These are phyloP conservation scores for Aegithalos caudatus DNA, from an alignment of 2,113 vertebrate species.

Conservation along the genomic window DNA sequence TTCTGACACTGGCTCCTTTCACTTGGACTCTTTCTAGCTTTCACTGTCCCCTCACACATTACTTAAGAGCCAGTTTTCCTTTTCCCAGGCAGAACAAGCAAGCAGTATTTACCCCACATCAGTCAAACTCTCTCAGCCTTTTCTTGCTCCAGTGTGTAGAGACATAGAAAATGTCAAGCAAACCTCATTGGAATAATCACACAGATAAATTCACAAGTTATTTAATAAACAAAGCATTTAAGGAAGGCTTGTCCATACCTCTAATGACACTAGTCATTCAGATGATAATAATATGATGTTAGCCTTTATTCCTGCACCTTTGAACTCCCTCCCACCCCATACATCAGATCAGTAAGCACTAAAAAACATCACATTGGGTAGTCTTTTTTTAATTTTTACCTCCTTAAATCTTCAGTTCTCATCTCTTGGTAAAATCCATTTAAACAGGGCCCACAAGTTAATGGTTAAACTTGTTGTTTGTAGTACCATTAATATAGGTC, in stretches of 20 bases:
- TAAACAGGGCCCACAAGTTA: constrained; percentile 75
- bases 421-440: constrained; percentile 69
- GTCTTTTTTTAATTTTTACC: constrained; percentile 21
- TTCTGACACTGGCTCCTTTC: background rate
- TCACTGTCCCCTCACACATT: background rate
- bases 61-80: background rate
- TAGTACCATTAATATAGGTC: constrained; percentile 77
- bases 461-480: constrained; percentile 84
- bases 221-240: background rate
- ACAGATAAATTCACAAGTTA: background rate
- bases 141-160: background rate
- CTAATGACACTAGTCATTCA: background rate
- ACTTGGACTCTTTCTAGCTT: background rate
- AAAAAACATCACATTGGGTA: background rate
- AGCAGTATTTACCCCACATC: background rate
- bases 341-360: background rate
- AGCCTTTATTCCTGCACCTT: background rate
- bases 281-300: background rate
- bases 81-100: background rate
- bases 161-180: background rate
- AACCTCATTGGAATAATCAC: background rate
- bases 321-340: background rate
- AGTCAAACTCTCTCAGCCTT: background rate
- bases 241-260: background rate
- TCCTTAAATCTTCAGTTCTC: constrained; percentile 46